Evolutionary conservation across 2,113 vertebrate species (phyloP).

Genomic region (Climacteris rufus): DNA sequence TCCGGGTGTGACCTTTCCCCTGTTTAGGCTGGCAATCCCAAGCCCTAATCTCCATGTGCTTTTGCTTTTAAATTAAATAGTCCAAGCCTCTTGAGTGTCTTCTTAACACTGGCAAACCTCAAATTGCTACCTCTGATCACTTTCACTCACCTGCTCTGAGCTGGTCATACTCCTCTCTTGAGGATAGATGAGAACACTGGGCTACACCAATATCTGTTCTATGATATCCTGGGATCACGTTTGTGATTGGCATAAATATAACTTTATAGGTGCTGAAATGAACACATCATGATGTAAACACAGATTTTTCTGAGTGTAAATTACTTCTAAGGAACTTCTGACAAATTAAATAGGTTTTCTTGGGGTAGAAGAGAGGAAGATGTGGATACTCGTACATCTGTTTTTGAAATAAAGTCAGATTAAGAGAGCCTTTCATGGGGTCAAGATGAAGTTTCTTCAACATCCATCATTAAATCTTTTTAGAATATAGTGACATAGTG

Average conservation of each 20-base stretch:
- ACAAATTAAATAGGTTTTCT: not conserved
- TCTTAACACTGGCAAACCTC: not conserved
- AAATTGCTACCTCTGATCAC: not conserved
- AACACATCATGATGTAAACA: not conserved
- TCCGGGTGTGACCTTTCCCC: not conserved
- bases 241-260: not conserved
- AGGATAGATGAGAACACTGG: not conserved
- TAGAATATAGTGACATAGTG: not conserved
- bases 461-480: not conserved
- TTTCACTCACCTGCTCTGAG: not conserved
- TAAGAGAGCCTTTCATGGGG: not conserved
- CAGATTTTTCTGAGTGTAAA: not conserved
- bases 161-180: not conserved
- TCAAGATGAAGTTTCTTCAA: not conserved
- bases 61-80: conserved; percentile 29
- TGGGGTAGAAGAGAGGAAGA: not conserved
- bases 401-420: not conserved
- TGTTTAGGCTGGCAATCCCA: not conserved
- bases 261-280: not conserved
- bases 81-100: not conserved
- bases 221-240: not conserved
- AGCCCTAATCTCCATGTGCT: not conserved
- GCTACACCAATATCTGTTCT: not conserved
- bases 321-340: not conserved
- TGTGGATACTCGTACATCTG: rapidly evolving